Evolutionary conservation across 2,888 invertebrate species (phyloP), one percentile per base, ranked within the genome.

Genomic region (Asteroscopus sphinx): DNA sequence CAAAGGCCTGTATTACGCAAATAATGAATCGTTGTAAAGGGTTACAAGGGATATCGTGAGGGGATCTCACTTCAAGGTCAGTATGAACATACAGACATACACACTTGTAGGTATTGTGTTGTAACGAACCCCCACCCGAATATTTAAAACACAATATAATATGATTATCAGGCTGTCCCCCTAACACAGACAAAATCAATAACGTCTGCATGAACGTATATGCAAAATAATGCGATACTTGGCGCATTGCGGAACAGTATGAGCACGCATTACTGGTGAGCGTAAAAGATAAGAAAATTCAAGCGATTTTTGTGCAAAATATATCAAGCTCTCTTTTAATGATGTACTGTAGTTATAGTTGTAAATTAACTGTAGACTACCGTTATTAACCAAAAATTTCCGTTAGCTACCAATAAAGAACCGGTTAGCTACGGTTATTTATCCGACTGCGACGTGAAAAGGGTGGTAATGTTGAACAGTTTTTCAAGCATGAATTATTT

Each of bases 101-200:
- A 33, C n/a, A n/a, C n/a, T n/a, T n/a, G 21, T 21, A 21, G 0
- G 32, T 44, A 32, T 17, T 57, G 36, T 68, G 45, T 64, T 55
- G 72, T 45, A 37, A 52, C 73, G 77, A 77, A 84, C 90, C 89
- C 89, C 84, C 73, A 77, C 72, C 72, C 73, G 80, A 78, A 86
- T 88, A 90, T 91, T 92, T 92, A 91, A 92, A 91, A 92, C 89
- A 85, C 90, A 84, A 87, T 91, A 91, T 93, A 90, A 93, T 90
- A 89, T 90, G 88, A 91, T 93, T 93, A 92, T 89, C 87, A 87
- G 77, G 70, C 86, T 91, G 92, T 90, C 92, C 93, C 93, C 93
- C 92, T 93, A 90, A 92, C 91, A 92, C 92, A 93, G 93, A 94
- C 93, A 93, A 93, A 94, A 94, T 94, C 93, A 86, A 94, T 94